A percentile compares a stretch with the other conserved stretches of the same genome.
Evolutionary conservation across 2,113 vertebrate genomes (phyloP).

Genomic region (Ophthalmolycus amberensis): DNA sequence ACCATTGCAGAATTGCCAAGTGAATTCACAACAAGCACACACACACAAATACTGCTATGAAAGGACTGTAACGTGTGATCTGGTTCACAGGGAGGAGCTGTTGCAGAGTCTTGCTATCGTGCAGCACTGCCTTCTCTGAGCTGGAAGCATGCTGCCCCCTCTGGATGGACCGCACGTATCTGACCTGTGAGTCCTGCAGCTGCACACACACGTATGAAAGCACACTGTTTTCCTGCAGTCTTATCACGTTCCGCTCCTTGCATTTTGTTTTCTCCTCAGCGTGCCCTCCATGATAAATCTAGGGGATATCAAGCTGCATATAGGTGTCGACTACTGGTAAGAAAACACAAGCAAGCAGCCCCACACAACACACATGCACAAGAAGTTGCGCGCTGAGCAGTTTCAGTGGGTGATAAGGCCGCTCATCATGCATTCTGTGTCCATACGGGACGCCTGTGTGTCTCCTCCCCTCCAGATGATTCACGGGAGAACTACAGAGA

Average conservation of each 20-base stretch:
- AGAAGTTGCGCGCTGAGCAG: not conserved
- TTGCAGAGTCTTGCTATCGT: conserved; percentile 93
- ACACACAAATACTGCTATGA: not conserved
- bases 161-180: conserved; percentile 89
- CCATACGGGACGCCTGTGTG: conserved; percentile 43
- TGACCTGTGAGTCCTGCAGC: conserved; percentile 88
- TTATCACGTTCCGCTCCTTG: conserved; percentile 58
- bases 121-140: conserved; percentile 93
- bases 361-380: conserved; percentile 5
- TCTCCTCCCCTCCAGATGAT: conserved; percentile 82
- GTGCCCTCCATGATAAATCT: conserved; percentile 92
- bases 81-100: conserved; percentile 89
- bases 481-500: conserved; percentile 93
- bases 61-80: conserved; percentile 33
- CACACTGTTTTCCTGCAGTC: not conserved
- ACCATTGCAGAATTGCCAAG: not conserved
- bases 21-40: conserved; percentile 10
- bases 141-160: conserved; percentile 90
- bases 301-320: conserved; percentile 90
- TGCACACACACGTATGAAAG: not conserved
- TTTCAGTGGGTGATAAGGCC: conserved; percentile 17
- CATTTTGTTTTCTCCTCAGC: conserved; percentile 75
- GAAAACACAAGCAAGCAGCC: conserved; percentile 39
- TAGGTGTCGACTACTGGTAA: conserved; percentile 92
- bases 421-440: conserved; percentile 62